Evolutionary conservation across 1,140 invertebrate genomes (phyloP), one percentile per base, ranked within the genome.

Genomic region (Andricus grossulariae): DNA sequence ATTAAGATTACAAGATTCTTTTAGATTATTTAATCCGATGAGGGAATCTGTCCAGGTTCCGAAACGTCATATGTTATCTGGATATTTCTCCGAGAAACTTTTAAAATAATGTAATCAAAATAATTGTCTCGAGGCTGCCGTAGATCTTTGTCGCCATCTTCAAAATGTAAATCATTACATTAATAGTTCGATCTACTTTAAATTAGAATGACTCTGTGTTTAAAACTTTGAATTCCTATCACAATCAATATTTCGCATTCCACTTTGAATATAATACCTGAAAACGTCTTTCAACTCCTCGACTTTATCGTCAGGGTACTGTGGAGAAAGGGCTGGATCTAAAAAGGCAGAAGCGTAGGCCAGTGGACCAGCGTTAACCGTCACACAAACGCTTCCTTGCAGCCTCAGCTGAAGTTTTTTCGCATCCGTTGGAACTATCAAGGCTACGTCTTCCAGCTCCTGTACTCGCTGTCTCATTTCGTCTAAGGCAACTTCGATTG

Each of bases 321-420:
- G 93, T 11, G 89, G 87, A 21, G 92, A 92, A 7, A 94, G 87
- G 39, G 93, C 92, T 12, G 95, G 94, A 89, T 96, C 95, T 1
- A 99, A 91, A 91, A 99, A 99, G 6, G 96, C 97, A 83, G 95
- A 94, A 1, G 97, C 97, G 91, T 98, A 99, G 4, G 97, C 97
- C 66, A 98, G 89, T 2, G 98, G 98, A 45, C 98, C 98, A n/a
- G 97, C 97, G 92, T 99, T 98, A 0, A 99, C 97, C 88, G 97
- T 97, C 12, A 98, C 97, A 87, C 96, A 97, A 77, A 98, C 95
- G 87, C 95, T 96, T 76, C 97, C 96, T 92, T 98, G 97, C 39
- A 99, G 92, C 82, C 95, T 94, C 6, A 99, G 92, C 89, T 99
- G 97, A 32, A 99, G 88, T 89, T 97, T 97, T 89, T 98, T 98